Evolutionary conservation across 92 coral and sea anemone species (phyloP), one percentile per base, ranked within the genome.

Genomic region (Actinostola sp.): DNA sequence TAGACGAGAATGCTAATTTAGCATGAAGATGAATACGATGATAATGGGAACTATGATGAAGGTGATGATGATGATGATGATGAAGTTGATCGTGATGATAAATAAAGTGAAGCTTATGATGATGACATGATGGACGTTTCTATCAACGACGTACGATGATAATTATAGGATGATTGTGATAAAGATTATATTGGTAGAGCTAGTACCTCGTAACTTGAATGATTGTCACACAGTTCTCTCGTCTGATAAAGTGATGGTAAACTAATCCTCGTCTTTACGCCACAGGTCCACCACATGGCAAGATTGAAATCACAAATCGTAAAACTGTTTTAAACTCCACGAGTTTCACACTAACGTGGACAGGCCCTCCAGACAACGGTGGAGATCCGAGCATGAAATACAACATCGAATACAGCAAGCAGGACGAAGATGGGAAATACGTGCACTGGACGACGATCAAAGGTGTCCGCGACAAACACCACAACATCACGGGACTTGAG

Each of bases 271-370:
- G n/a, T n/a, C n/a, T n/a, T n/a, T n/a, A n/a, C n/a, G n/a, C n/a
- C n/a, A 2, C 46, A 90, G 97, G 97, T 52, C 92, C 97, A 14
- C 97, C 97, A 24, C 66, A 85, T 42, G 97, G 97, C 20, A 45
- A 79, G 16, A 80, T 83, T 56, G 46, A 61, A 17, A 91, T 91
- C 34, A 69, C 89, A 5, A 91, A 91, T 66, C 76, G 73, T 20
- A 78, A 64, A 30, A 83, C 97, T 36, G 50, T 32, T 60, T 56
- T 91, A 17, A 87, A 87, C 82, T 20, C 86, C 6, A 87, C 92
- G 15, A 72, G 84, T 35, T 75, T 91, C 65, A 87, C 78, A 0
- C 67, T 87, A 1, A 72, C 69, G 26, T 91, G 97, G 97, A 71
- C 86, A 19, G 89, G 88, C 49, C 97, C 97, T 48, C 79, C 73